Percentiles rank a stretch among this genome's conserved stretches.
Evolutionary conservation across 2,113 vertebrate genomes (phyloP).

Genomic region (Seriola aureovittata): DNA sequence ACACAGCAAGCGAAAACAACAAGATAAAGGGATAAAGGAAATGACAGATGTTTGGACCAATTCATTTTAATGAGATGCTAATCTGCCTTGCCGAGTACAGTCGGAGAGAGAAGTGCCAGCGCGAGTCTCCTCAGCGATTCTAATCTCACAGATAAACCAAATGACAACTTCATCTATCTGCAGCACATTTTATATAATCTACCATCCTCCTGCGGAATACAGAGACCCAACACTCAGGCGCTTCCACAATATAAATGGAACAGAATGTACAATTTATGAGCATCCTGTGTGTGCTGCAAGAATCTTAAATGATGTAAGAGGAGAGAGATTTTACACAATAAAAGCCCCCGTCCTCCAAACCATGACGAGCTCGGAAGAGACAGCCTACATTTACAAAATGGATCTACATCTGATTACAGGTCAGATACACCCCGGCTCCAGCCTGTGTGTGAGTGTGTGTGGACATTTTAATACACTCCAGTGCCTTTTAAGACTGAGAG

Average conservation of each 20-base stretch:
- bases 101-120: slow-evolving; percentile 32
- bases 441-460: neutral
- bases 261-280: slow-evolving; percentile 27
- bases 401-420: slow-evolving; percentile 35
- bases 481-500: slow-evolving; percentile 12
- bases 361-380: neutral
- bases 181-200: slow-evolving; percentile 34
- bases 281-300: slow-evolving; percentile 1
- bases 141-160: slow-evolving; percentile 57
- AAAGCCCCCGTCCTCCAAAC: neutral
- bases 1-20: slow-evolving; percentile 28
- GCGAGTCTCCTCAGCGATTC: slow-evolving; percentile 20
- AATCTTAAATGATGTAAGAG: slow-evolving; percentile 41
- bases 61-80: slow-evolving; percentile 65
- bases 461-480: slow-evolving; percentile 3
- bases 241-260: slow-evolving; percentile 26
- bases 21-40: slow-evolving; percentile 53
- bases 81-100: slow-evolving; percentile 50
- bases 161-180: slow-evolving; percentile 40
- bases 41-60: slow-evolving; percentile 63
- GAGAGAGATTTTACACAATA: slow-evolving; percentile 19
- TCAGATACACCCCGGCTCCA: neutral
- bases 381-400: slow-evolving; percentile 26
- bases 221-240: neutral
- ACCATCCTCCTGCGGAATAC: neutral